Conservation (phyloP, 2,797 vertebrate species). For the Malurus leucopterus region DNA sequence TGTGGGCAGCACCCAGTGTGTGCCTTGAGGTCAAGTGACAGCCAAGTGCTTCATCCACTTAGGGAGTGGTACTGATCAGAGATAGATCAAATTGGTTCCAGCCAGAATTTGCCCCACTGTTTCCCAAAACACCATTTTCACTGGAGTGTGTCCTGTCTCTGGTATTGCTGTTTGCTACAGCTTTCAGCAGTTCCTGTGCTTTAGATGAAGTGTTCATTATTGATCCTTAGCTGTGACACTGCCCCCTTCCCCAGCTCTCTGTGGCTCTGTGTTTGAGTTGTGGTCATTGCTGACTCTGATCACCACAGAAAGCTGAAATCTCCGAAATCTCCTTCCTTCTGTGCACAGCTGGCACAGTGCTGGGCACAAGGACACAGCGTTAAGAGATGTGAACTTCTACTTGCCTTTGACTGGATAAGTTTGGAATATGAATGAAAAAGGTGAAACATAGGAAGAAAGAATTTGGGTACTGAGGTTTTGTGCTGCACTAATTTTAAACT, state of each 20-base stretch:
- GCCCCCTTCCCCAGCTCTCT: not conserved
- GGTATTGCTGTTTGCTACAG: not conserved
- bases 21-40: not conserved
- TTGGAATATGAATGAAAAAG: not conserved
- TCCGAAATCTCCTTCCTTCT: not conserved
- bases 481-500: not conserved
- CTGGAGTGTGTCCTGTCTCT: not conserved
- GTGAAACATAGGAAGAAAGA: not conserved
- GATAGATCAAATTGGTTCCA: not conserved
- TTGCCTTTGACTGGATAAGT: not conserved
- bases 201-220: not conserved
- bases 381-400: not conserved
- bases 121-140: not conserved
- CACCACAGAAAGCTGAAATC: not conserved
- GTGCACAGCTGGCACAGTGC: not conserved
- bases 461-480: not conserved
- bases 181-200: fast-evolving
- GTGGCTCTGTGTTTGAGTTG: not conserved
- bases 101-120: not conserved
- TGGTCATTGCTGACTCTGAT: not conserved
- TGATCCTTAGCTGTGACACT: not conserved
- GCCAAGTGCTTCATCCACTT: not conserved
- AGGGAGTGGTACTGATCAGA: not conserved
- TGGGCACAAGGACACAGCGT: not conserved
- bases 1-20: not conserved